Base-by-base conservation (phyloP, 2,797 vertebrate species). In the Strix occidentalis region DNA sequence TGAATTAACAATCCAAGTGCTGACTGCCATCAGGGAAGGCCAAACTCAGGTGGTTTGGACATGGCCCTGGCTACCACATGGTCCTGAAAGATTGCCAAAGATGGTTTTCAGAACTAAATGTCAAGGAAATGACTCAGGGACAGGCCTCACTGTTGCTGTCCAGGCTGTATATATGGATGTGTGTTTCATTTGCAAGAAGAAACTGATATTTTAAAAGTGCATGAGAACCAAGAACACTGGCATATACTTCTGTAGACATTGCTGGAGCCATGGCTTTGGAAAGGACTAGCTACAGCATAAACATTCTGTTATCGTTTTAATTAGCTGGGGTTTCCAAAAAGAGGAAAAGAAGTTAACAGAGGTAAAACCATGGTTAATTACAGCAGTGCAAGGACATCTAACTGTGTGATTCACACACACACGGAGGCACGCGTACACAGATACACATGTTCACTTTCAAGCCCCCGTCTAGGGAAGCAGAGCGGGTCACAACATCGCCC, bases 21-120 rank as follows among this genome's bases (percentile, higher is more conserved):
- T 94, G 91, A 82, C 76, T 95, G 65, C 70, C 84, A 81, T 84
- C 51, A 85, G 31, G 33, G 50, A 64, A 79, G 46, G 86, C 87
- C 83, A 94, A 76, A 69, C 35, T 95, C 89, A 94, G 94, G 81
- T 97, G 89, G 71, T 95, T 96, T 96, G 95, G 91, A 85, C 9
- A 5, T 2, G 20, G 72, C 50, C 29, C 46, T 87, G 76, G 76
- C 53, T 81, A 81, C 65, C 89, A 81, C 54, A 17, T 33, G 26
- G 81, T 58, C 63, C 45, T 29, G 61, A 77, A 72, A 69, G 41
- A 33, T 57, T 87, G 92, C 90, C 90, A 93, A 9, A 60, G 20
- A 65, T 72, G 39, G 9, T 72, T 95, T 93, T 68, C 39, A 45
- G 82, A 85, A 53, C 66, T 74, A 88, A 92, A 91, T 63, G 56